Base-by-base conservation (phyloP, 2,113 vertebrate species). In the Neopipo cinnamomea region DNA sequence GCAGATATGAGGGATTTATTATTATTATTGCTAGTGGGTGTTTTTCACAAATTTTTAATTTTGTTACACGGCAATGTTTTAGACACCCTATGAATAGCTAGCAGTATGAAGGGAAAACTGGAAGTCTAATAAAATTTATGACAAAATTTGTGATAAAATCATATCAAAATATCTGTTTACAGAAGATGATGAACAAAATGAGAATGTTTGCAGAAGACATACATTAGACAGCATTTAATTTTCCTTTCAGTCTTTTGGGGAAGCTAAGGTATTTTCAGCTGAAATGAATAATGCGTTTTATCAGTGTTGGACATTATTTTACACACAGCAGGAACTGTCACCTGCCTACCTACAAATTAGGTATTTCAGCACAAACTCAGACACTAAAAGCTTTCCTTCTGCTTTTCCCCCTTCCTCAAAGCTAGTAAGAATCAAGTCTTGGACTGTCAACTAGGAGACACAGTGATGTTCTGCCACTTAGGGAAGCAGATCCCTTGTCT, bases 201-300 rank as follows among this genome's bases (percentile, higher is more conserved):
- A 76, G 22, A 56, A 66, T 82, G 35, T 67, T 63, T 68, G 27
- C 22, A 81, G 37, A 96, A 91, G 53, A 70, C 14, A 46, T 53
- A 5, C n/a, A 79, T n/a, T 50, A 79, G 65, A 61, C 39, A 89
- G 52, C 15, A 53, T 23, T 81, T 85, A 85, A 91, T 91, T 86
- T 90, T 91, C 41, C 50, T 92, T 90, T 87, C 73, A 75, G 28
- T 37, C 56, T 78, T 84, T 81, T 12, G 27, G 17, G 68, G 49
- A 91, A 75, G 41, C 33, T 70, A 95, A 85, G 25, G 31, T 63
- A 82, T 86, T 93, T 94, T 88, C 63, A 65, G n/a, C 9, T 81
- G 61, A 92, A 96, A 92, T 75, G 68, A 88, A 67, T 89, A 93
- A 58, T 3, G 7, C 50, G 12, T 59, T 95, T 94, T 84, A 86